phyloP scores from a whole-genome alignment of 2,888 invertebrate species.

The Dicyrtoma fusca region DNA sequence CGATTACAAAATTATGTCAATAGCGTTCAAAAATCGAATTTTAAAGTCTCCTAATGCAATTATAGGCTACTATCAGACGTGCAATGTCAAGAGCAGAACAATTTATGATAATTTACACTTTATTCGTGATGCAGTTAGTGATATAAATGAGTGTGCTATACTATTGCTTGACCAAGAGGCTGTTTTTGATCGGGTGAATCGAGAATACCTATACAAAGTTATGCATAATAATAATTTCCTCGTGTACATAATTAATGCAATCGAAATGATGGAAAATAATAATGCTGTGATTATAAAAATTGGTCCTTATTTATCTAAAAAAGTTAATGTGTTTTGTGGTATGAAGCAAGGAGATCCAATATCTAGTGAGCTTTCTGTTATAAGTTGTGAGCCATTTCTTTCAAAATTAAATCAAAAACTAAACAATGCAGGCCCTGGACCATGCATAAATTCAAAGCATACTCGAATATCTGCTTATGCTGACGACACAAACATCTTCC shows the following conservation, averaged over 20 bases:
- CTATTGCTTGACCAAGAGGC: not conserved
- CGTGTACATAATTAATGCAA: not conserved
- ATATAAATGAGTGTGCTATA: not conserved
- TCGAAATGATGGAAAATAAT: not conserved
- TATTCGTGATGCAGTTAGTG: not conserved
- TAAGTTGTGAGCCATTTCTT: not conserved
- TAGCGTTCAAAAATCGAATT: not conserved
- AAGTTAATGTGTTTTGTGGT: not conserved
- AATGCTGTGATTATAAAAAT: not conserved
- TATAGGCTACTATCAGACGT: not conserved
- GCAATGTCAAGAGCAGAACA: not conserved
- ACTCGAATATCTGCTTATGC: not conserved
- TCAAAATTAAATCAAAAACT: too few species aligned
- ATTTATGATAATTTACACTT: not conserved
- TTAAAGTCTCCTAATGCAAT: not conserved
- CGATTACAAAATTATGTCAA: not conserved
- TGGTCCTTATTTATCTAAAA: not conserved
- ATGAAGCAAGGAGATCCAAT: slow-evolving; percentile 5
- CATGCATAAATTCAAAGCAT: too few species aligned
- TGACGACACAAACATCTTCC: not conserved
- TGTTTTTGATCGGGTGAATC: not conserved
- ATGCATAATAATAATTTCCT: not conserved
- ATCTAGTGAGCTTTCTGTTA: not conserved
- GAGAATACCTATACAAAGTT: not conserved
- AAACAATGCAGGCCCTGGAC: too few species aligned